Base-by-base conservation (phyloP, 64 coral and sea anemone genomes). In the Porites lutea region DNA sequence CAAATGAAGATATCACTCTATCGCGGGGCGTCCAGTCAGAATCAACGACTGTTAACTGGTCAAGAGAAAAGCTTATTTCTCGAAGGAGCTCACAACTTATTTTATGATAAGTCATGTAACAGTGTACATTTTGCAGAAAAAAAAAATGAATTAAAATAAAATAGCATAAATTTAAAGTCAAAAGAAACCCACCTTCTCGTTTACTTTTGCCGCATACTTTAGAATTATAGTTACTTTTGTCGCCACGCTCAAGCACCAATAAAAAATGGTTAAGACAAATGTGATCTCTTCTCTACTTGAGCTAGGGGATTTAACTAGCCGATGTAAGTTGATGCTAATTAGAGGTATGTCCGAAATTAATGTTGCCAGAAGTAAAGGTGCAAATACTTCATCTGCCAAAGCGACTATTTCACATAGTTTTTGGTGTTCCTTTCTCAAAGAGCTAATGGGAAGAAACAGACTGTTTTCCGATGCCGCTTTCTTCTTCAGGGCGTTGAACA, bases 361-460 rank as follows among this genome's bases (percentile, higher is more conserved):
- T 66, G 43, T n/a, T 46, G 6, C 60, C 18, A 65, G 64, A 21
- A 83, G 60, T n/a, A 83, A 23, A 15, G 44, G 62, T 44, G 61
- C 65, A 47, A 66, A 66, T n/a, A 83, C 80, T 67, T 66, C 63
- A 45, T 83, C 18, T 44, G 80, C 80, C 1, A 67, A 16, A 51
- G 59, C 5, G 15, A 83, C 60, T 8, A 15, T 48, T 49, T 66
- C 80, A 46, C 60, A 83, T 7, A 83, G 16, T 50, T 83, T 65
- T 8, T 18, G 60, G 6, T 83, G 80, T 11, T 67, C 44, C 45
- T 66, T 15, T 18, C 61, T 65, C 37, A 83, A n/a, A 15, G 13
- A 66, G 49, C 44, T 2, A 47, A 83, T 50, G 12, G 5, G 10
- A 3, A 50, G 5, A n/a, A 8, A 37, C 16, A 12, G 3, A 50